Percentiles rank a stretch among this genome's conserved stretches.
phyloP scores from a whole-genome alignment of 30 jellyfish, hydroid and myxozoan species.

The Mastigias papua region DNA sequence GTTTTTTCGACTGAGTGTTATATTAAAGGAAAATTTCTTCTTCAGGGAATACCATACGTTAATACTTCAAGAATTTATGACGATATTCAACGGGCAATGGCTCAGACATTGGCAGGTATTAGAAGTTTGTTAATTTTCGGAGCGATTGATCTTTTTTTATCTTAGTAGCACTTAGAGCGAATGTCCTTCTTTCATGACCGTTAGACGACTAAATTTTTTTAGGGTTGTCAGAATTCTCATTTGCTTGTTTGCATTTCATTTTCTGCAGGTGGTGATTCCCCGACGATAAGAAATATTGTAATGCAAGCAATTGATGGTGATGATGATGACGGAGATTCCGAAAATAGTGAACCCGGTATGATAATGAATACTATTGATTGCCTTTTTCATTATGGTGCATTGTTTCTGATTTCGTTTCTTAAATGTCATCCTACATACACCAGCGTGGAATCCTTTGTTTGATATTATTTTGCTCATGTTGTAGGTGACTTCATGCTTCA shows the following conservation, averaged over 20 bases:
- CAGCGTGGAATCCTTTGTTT: not conserved
- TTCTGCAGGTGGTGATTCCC: not conserved
- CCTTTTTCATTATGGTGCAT: not conserved
- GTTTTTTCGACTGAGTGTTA: too few relatives aligned
- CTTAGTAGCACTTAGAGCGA: too few relatives aligned
- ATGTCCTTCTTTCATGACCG: not conserved
- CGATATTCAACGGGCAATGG: slow-evolving; percentile 11
- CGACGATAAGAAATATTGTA: not conserved
- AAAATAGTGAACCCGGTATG: not conserved
- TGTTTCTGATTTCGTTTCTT: too few relatives aligned
- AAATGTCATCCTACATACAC: too few relatives aligned
- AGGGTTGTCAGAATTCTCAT: not conserved
- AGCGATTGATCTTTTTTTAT: too few relatives aligned
- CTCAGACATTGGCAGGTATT: not conserved
- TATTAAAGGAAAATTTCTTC: not conserved
- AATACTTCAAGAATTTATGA: not conserved
- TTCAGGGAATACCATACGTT: not conserved
- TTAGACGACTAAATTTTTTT: too few relatives aligned
- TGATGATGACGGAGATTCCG: not conserved
- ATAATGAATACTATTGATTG: not conserved
- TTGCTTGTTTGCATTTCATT: not conserved
- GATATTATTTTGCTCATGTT: not conserved
- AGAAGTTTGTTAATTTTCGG: not conserved
- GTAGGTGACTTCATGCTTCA: slow-evolving; percentile 74
- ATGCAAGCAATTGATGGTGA: not conserved